Evolutionary conservation across 1,140 invertebrate species (phyloP).

Genomic region (Bombus picipes): DNA sequence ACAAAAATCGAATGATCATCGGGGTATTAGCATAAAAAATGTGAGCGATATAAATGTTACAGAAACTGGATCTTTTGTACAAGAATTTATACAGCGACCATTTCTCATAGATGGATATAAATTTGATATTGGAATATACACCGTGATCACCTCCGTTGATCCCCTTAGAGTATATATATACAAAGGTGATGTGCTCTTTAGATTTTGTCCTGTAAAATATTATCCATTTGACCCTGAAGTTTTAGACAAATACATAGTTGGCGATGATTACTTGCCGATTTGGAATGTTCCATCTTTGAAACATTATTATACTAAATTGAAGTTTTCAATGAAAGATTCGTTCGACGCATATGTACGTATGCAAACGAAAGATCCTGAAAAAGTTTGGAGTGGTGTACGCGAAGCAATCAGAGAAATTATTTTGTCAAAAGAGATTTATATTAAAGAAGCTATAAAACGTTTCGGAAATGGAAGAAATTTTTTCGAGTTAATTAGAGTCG

Average conservation of each 20-base stretch:
- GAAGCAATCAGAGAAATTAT: constrained; percentile 90
- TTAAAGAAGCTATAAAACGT: constrained; percentile 83
- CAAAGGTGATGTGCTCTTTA: constrained; percentile 94
- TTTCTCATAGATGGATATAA: constrained; percentile 93
- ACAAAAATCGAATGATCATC: constrained; percentile 96
- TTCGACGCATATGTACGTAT: constrained; percentile 91
- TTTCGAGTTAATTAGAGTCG: constrained; percentile 97
- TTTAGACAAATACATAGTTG: constrained; percentile 96
- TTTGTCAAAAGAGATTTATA: constrained; percentile 89
- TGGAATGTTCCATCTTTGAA: constrained; percentile 95
- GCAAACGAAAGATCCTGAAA: constrained; percentile 87
- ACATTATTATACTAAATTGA: constrained; percentile 89
- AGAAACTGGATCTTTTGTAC: constrained; percentile 92
- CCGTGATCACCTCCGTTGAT: constrained; percentile 94
- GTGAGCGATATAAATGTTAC: constrained; percentile 88
- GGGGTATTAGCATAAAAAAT: constrained; percentile 92
- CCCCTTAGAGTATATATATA: constrained; percentile 95
- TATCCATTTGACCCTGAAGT: constrained; percentile 93
- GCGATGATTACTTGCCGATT: constrained; percentile 96
- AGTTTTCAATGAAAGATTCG: constrained; percentile 93
- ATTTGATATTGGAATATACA: constrained; percentile 98
- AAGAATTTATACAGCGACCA: constrained; percentile 93
- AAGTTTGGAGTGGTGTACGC: constrained; percentile 92
- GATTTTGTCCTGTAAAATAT: constrained; percentile 96
- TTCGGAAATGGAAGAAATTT: constrained; percentile 86